phyloP scores from a whole-genome alignment of 2,113 vertebrate genomes.

The Amblyopsis rosae region DNA sequence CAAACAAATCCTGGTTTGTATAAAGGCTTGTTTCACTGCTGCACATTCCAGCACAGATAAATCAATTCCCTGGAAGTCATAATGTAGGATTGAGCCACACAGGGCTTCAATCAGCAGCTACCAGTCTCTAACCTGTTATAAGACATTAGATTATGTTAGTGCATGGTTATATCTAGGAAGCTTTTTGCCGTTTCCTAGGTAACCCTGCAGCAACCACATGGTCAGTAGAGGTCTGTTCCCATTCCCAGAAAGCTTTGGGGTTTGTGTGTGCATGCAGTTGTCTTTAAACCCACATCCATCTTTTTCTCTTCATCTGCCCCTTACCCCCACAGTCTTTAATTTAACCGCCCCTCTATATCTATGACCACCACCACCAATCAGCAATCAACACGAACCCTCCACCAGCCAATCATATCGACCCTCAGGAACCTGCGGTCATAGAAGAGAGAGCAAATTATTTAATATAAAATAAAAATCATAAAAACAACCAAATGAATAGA shows the following conservation, averaged over 20 bases:
- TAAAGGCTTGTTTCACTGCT: not conserved
- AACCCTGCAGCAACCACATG: constrained; percentile 4
- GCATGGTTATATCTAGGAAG: constrained; percentile 3
- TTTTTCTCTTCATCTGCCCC: constrained; percentile 52
- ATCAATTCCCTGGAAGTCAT: not conserved
- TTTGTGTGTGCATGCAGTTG: constrained; percentile 88
- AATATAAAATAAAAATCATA: not conserved
- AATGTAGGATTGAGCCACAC: not conserved
- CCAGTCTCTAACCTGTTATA: not conserved
- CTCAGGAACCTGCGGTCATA: constrained; percentile 99
- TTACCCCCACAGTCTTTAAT: constrained; percentile 35
- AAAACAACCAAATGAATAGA: constrained; percentile 12
- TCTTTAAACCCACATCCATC: constrained; percentile 35
- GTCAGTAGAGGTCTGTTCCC: constrained; percentile 32
- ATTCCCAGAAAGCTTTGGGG: constrained; percentile 68
- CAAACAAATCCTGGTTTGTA: not conserved
- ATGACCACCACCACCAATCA: constrained; percentile 65
- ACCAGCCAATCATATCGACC: constrained; percentile 94
- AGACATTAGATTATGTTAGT: not conserved
- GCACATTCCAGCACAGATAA: not conserved
- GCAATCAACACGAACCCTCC: constrained; percentile 92
- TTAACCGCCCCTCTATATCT: constrained; percentile 67
- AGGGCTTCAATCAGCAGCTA: not conserved
- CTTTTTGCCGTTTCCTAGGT: not conserved
- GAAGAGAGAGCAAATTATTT: constrained; percentile 89